Evolutionary conservation across 2,797 vertebrate genomes (phyloP), one percentile per base, ranked within the genome.

Genomic region (Crocodylus rhombifer): DNA sequence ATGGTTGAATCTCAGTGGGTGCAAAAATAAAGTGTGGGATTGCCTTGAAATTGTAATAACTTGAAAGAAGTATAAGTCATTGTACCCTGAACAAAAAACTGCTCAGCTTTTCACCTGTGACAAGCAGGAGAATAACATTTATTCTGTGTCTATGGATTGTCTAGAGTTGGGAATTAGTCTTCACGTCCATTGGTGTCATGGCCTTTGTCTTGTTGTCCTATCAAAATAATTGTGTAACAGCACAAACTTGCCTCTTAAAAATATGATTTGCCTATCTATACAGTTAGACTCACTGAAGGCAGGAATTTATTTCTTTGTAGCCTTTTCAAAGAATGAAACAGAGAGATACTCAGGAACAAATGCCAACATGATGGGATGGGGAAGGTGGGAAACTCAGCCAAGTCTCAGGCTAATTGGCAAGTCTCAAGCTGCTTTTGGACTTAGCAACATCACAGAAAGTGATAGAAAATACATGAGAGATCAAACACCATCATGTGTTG

Each of bases 211-310:
- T 89, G 14, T 21, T 33, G 4, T 73, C 26, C 20, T 77, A 15
- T 4, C 16, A 36, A 25, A 67, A 7, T 5, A 36, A 36, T 71
- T 83, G 21, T 21, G 56, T 76, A 77, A 57, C 71, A 89, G 42
- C 58, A 73, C 92, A 55, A 77, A 89, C 90, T 74, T 74, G 5
- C 20, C 90, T 95, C 76, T 57, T 91, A 92, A 88, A 86, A 87
- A 73, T 82, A 93, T 89, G 3, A 8, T 77, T 81, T 82, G 51
- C 75, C 80, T 96, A 91, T 95, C 94, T 97, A 93, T 28, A 87
- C 83, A 88, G 51, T 94, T 89, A 92, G 80, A 71, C 51, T 2
- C 63, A 90, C 74, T 93, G 60, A 95, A 16, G 42, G 7, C 95
- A 80, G 85, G 61, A 73, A 2, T 4, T 93, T 90, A 55, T 56